Conservation (phyloP, 1,140 invertebrate genomes). For the Matsumurasca onukii region DNA sequence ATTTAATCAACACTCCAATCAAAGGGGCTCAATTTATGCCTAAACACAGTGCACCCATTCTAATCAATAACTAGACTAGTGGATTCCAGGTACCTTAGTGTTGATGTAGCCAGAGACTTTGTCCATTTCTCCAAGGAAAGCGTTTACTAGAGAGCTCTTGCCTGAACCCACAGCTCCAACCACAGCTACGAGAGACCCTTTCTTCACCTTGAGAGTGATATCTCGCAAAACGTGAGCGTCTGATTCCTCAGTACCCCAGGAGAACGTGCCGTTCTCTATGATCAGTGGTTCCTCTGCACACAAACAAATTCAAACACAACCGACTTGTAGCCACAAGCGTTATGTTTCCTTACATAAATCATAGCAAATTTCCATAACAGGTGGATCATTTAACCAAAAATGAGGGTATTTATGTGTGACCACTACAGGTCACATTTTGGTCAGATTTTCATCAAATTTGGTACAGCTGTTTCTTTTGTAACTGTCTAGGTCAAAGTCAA, state of each 20-base stretch:
- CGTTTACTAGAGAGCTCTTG: slow-evolving; percentile 58
- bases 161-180: slow-evolving; percentile 59
- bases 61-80: too few species aligned
- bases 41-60: too few species aligned
- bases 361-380: neutral
- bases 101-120: slow-evolving; percentile 49
- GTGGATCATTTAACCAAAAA: neutral
- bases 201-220: slow-evolving; percentile 44
- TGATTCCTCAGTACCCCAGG: slow-evolving; percentile 46
- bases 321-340: neutral
- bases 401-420: too few species aligned
- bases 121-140: slow-evolving; percentile 55
- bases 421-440: too few species aligned
- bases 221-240: slow-evolving; percentile 40
- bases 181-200: slow-evolving; percentile 53
- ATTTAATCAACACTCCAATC: too few species aligned
- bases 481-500: neutral
- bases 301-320: neutral
- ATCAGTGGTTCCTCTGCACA: slow-evolving; percentile 43
- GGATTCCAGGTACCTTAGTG: slow-evolving; percentile 46
- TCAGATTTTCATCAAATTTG: too few species aligned
- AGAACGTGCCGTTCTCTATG: slow-evolving; percentile 44
- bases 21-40: too few species aligned
- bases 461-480: too few species aligned
- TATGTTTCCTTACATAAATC: neutral